Conservation (phyloP, 2,888 invertebrate genomes). For the Saturnia japonica region DNA sequence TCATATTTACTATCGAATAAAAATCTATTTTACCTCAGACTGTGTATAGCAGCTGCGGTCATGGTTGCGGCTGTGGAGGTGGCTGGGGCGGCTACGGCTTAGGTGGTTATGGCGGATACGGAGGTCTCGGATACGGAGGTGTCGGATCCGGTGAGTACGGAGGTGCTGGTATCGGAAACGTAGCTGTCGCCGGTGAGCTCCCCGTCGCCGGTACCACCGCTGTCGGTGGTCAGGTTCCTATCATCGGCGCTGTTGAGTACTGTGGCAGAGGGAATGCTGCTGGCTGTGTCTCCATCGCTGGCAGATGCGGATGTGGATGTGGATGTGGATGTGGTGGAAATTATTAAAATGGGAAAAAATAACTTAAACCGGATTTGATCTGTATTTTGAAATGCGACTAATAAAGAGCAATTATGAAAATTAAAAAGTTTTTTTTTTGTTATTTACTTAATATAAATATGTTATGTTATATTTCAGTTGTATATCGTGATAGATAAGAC, state of each 20-base stretch:
- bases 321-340: constrained; percentile 3
- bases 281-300: constrained; percentile 42
- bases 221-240: constrained; percentile 37
- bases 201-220: constrained; percentile 35
- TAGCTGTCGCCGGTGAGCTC: constrained; percentile 39
- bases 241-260: constrained; percentile 40
- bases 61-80: constrained; percentile 19
- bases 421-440: no score
- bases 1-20: constrained; percentile 5
- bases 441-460: no score
- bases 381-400: no score
- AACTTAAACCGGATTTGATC: no score
- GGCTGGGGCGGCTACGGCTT: constrained; percentile 17
- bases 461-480: no score
- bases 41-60: constrained; percentile 15
- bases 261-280: constrained; percentile 41
- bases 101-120: constrained; percentile 22
- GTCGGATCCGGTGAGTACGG: constrained; percentile 29
- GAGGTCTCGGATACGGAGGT: constrained; percentile 21
- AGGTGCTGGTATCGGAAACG: constrained; percentile 38
- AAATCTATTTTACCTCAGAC: constrained; percentile 10
- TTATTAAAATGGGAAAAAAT: no score
- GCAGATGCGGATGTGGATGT: constrained; percentile 32
- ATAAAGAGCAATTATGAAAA: constrained; percentile 11
- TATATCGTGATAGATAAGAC: no score